Conservation (phyloP, 2,797 vertebrate genomes). For the Acestrorhynchus altus region DNA sequence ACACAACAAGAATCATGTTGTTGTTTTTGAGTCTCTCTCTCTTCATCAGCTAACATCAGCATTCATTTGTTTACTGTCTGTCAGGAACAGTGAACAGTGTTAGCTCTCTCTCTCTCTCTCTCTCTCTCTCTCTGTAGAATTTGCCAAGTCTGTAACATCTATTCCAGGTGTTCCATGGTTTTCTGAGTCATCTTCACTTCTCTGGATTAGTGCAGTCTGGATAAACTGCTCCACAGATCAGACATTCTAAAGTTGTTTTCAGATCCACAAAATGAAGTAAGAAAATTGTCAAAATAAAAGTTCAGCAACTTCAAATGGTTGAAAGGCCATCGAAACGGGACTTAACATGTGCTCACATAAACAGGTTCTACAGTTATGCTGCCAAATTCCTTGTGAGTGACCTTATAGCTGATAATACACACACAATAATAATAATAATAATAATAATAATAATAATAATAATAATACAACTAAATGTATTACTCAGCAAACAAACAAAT, state of each 20-base stretch:
- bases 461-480: too few relatives aligned
- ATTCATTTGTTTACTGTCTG: constrained; percentile 39
- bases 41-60: too few relatives aligned
- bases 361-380: background rate
- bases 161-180: background rate
- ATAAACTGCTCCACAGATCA: background rate
- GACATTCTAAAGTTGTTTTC: background rate
- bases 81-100: constrained; percentile 29
- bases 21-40: too few relatives aligned
- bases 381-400: background rate
- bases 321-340: background rate
- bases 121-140: background rate
- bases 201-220: background rate
- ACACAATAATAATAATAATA: too few relatives aligned
- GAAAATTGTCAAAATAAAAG: background rate
- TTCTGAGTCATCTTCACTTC: background rate
- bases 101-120: background rate
- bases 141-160: too few relatives aligned
- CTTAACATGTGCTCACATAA: background rate
- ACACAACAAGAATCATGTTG: too few relatives aligned
- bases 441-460: too few relatives aligned
- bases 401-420: too few relatives aligned
- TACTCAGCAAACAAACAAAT: too few relatives aligned
- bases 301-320: background rate
- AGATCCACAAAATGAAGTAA: background rate